Base-by-base conservation (phyloP, 2,888 invertebrate species). In the Crocallis elinguaria region DNA sequence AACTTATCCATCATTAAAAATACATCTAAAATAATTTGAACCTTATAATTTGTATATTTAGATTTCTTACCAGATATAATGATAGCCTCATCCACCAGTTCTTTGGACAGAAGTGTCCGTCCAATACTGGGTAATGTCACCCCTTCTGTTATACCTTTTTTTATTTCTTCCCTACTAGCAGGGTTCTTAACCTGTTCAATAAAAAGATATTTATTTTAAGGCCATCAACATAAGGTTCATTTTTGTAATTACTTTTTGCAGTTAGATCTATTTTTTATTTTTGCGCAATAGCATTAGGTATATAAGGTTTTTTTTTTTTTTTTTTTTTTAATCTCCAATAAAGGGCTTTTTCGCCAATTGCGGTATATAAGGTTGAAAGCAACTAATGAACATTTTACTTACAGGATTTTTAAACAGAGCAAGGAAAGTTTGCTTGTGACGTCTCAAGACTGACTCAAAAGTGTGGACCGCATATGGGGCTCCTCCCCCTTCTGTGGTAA, bases 71-170 rank as follows among this genome's bases (percentile, higher is more conserved):
- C 91, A 72, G 98, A 98, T 67, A 99, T 92, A 42, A 98, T 97
- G n/a, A 98, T 89, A 16, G 97, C 95, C 88, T 99, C 99, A 82
- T 98, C 96, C 2, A 98, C 96, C 14, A 98, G 89, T 62, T 97
- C 96, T 71, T 96, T 95, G 0, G 98, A 95, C 12, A 98, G 87
- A 23, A 96, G 86, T 56, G 95, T 94, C 65, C 95, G 93, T 0
- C 95, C 95, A 8, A 95, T 85, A 25, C 95, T 96, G 37, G 95
- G 94, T n/a, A 96, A 82, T 4, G 92, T 93, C 6, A 97, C 94
- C 5, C 96, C 96, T 64, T 97, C 96, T 3, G 94, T 94, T 36
- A 95, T 93, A 0, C 97, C 96, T 68, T 95, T 95, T 67, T 94
- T 94, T 27, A 99, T 94, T 70, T 97, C 95, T 66, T 96, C 95